Evolutionary conservation across 1,140 invertebrate species (phyloP), one percentile per base, ranked within the genome.

Genomic region (Camponotus vicinus): DNA sequence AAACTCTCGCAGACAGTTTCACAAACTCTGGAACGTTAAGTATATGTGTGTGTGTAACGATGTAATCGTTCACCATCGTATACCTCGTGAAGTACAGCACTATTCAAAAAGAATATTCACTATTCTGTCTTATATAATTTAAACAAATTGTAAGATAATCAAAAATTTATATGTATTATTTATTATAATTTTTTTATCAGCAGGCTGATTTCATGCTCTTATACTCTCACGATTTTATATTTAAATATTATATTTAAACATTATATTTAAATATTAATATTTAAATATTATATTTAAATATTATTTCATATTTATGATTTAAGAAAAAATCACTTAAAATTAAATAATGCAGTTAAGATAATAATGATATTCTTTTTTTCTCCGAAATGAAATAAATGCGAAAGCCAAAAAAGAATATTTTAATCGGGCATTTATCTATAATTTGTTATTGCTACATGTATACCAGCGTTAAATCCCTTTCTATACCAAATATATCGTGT

Each of bases 1-100:
- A 85, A 90, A 90, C 86, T 88, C 88, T 18, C 18, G 18, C 86
- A 83, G 80, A 90, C 71, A 83, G 86, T 57, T 85, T 11, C 63
- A 42, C 84, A 9, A 70, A 84, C 87, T 87, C 11, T 61, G 37
- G 15, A 63, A 66, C 73, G 49, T 37, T 70, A 73, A 21, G 52
- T 45, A 15, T 32, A 13, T 59, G 40, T 27, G 37, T 64, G 76
- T 86, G 45, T 73, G 83, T 67, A 63, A 88, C 69, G 52, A 37
- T 80, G 89, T 90, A 86, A 76, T 69, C 71, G 85, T 45, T 78
- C 63, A 57, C 69, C 61, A 55, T 49, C 45, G 27, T 66, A 27
- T 70, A 70, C 7, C 8, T 18, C 52, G 67, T 27, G 3, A 61
- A 34, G 7, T 83, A 83, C 42, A 83, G 79, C 49, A 73, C 32